phyloP scores from a whole-genome alignment of 2,113 vertebrate genomes.

The Syngnathus floridae region DNA sequence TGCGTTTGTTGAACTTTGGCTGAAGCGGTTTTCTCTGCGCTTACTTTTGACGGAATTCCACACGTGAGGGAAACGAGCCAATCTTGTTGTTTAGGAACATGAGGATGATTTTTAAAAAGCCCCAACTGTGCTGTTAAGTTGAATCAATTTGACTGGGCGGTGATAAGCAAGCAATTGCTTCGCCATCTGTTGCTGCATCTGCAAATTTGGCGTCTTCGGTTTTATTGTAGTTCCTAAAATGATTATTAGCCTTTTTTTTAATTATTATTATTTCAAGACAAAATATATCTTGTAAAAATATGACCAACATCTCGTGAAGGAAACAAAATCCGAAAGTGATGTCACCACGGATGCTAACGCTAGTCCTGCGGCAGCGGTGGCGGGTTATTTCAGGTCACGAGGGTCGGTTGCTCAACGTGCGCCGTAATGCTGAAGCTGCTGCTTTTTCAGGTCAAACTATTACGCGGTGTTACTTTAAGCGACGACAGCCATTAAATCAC shows the following conservation, averaged over 20 bases:
- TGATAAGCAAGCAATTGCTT: not conserved
- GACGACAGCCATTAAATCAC: conserved; percentile 7
- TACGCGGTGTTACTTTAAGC: not conserved
- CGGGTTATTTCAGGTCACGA: too few species aligned
- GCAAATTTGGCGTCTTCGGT: not conserved
- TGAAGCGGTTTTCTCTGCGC: conserved; percentile 24
- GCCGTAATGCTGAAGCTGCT: not conserved
- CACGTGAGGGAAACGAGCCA: conserved; percentile 32
- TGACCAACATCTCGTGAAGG: too few species aligned
- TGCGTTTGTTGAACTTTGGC: conserved; percentile 37
- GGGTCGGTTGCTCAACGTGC: too few species aligned
- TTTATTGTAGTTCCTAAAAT: not conserved
- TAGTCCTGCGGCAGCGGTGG: too few species aligned
- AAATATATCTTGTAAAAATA: too few species aligned
- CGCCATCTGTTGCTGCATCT: not conserved
- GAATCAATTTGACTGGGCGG: not conserved
- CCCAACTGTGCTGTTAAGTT: not conserved
- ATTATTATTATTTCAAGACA: too few species aligned
- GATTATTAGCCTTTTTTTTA: too few species aligned
- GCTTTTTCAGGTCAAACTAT: not conserved
- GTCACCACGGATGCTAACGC: too few species aligned
- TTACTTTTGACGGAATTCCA: conserved; percentile 42
- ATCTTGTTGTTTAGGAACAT: conserved; percentile 49
- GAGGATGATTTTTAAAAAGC: conserved; percentile 30
- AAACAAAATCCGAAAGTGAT: too few species aligned